Conservation (phyloP, 1,140 invertebrate species). For the Lepidurus packardi region DNA sequence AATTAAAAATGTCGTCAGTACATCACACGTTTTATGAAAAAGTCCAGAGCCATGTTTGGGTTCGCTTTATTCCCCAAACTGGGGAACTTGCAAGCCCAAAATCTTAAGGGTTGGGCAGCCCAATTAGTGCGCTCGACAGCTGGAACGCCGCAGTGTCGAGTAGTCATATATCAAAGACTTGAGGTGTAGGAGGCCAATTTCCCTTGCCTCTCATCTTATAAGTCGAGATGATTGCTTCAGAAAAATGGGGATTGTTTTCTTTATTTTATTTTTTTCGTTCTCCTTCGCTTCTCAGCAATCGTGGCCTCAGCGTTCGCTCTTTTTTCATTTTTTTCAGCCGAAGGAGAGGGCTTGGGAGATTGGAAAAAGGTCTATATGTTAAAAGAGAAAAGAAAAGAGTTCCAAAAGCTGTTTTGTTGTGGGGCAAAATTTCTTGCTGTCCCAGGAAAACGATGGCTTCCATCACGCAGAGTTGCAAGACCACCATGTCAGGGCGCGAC, state of each 20-base stretch:
- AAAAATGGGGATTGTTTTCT: not conserved
- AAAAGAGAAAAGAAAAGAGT: constrained; percentile 26
- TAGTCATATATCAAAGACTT: constrained; percentile 20
- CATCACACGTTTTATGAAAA: constrained; percentile 10
- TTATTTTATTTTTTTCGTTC: not conserved
- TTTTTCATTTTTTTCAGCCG: not conserved
- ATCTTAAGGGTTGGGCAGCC: constrained; percentile 20
- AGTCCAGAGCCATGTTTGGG: constrained; percentile 12
- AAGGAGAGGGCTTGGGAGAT: not conserved
- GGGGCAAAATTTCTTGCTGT: not conserved
- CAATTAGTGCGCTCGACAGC: constrained; percentile 14
- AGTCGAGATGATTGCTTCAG: constrained; percentile 49
- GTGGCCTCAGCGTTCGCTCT: too few relatives aligned
- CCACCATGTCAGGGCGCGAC: constrained; percentile 15
- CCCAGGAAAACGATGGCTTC: constrained; percentile 3
- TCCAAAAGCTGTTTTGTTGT: constrained; percentile 4
- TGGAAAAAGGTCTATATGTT: constrained; percentile 39
- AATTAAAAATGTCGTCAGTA: constrained; percentile 15
- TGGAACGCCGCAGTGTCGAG: constrained; percentile 20
- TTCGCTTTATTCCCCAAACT: constrained; percentile 5
- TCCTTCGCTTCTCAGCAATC: not conserved
- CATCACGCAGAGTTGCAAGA: constrained; percentile 12
- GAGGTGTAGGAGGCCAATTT: constrained; percentile 22
- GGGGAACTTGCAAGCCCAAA: not conserved
- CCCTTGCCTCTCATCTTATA: not conserved